Evolutionary conservation across 2,888 invertebrate species (phyloP), one percentile per base, ranked within the genome.

Genomic region (Galerucella calmariensis): DNA sequence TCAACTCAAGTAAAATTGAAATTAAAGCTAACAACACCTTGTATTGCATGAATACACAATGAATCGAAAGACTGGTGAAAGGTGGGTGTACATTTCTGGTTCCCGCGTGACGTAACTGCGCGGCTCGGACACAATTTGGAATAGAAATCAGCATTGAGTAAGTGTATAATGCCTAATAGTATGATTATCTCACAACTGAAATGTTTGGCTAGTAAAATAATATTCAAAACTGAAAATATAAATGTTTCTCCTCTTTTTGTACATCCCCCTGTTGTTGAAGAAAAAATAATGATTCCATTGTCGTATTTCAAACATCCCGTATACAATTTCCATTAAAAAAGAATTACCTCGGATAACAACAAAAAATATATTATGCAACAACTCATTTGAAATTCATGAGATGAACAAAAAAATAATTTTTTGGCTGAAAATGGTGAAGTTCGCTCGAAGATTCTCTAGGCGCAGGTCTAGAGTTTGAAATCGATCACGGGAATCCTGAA

Each of bases 401-500:
- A 11, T 51, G 14, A 35, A 12, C 5, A 41, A 12, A 51, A 67
- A 51, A 67, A 51, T 20, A 20, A 20, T 20, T 67, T 14, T 35
- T 27, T 24, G 2, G 10, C 20, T 10, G 14, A 51, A 48, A 24
- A 24, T 48, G 46, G 16, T 48, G 27, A 10, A 63, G 14, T n/a
- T 14, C 16, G 5, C 44, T 16, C 27, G 61, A 35, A 14, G 27
- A 12, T 24, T 12, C 58, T 20, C 58, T 41, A 41, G 12, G 75
- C 75, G 75, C 75, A 75, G 75, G 67, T 73, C 69, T 56, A 51
- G n/a, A 44, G 46, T 14, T 20, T 46, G 11, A 35, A 70, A 75
- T 75, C 75, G 75, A 75, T 75, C 62, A 58, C 56, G 20, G 62
- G 59, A 27, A 67, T 65, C 63, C 73, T 68, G 72, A 69, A 69